Conservation (phyloP, 1,140 invertebrate species). For the honey bee (Apis mellifera) region DNA sequence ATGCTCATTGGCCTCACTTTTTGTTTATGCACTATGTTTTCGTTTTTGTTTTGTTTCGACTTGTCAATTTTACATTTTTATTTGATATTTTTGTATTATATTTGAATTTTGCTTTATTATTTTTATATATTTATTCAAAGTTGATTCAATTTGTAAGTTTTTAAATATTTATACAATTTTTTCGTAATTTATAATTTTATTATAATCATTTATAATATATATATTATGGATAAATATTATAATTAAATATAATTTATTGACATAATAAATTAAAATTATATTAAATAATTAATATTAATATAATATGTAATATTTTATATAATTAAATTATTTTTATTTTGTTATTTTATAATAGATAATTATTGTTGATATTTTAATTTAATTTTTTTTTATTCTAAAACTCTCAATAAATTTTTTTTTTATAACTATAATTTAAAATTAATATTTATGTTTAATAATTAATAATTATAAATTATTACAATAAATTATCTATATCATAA, state of each 20-base stretch:
- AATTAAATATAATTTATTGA: background rate
- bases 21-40: constrained; percentile 72
- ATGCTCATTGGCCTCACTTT: constrained; percentile 64
- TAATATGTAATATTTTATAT: background rate
- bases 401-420: background rate
- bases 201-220: background rate
- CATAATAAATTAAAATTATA: background rate
- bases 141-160: background rate
- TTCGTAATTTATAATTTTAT: background rate
- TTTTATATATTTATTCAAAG: background rate
- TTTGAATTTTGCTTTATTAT: background rate
- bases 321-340: background rate
- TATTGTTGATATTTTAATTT: background rate
- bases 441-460: background rate
- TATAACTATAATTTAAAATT: background rate
- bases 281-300: background rate
- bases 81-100: background rate
- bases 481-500: background rate
- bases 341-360: background rate
- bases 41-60: constrained; percentile 61
- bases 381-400: background rate
- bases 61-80: constrained; percentile 29
- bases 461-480: background rate
- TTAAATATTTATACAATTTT: background rate
- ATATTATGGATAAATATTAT: background rate